These are phyloP conservation scores for Helostoma temminkii DNA, from an alignment of 2,797 vertebrate species.

Conservation along the genomic window DNA sequence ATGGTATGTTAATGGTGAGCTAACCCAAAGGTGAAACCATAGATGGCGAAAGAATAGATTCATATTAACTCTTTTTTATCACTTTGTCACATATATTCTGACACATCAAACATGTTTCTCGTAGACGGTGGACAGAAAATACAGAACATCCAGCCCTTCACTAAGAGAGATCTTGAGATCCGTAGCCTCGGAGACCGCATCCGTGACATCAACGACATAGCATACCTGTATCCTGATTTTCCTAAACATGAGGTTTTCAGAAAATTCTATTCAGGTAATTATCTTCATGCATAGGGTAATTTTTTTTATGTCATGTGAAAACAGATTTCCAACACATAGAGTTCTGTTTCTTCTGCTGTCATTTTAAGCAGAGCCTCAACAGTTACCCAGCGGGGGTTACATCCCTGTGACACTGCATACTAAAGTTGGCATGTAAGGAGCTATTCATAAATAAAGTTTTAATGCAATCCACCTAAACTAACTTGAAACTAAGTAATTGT, in stretches of 20 bases:
- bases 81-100: background rate
- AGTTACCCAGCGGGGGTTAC: conserved; percentile 50
- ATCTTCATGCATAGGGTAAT: background rate
- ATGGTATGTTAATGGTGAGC: no score
- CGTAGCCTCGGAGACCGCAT: conserved; percentile 93
- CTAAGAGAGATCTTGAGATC: conserved; percentile 92
- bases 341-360: conserved; percentile 2
- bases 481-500: background rate
- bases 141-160: conserved; percentile 97
- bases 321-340: background rate
- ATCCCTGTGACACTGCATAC: conserved; percentile 74
- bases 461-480: background rate
- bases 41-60: background rate
- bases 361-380: conserved; percentile 58
- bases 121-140: conserved; percentile 88
- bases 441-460: background rate
- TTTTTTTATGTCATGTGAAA: background rate
- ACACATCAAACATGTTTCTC: background rate
- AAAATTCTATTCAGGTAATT: conserved; percentile 91
- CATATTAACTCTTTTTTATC: background rate
- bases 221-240: conserved; percentile 87
- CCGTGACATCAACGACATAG: conserved; percentile 89
- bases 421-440: conserved; percentile 76
- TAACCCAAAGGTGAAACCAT: background rate
- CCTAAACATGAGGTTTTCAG: conserved; percentile 91